Percentiles rank a stretch among this genome's conserved stretches.
Evolutionary conservation across 2,797 vertebrate genomes (phyloP).

Genomic region (Anniella stebbinsi): DNA sequence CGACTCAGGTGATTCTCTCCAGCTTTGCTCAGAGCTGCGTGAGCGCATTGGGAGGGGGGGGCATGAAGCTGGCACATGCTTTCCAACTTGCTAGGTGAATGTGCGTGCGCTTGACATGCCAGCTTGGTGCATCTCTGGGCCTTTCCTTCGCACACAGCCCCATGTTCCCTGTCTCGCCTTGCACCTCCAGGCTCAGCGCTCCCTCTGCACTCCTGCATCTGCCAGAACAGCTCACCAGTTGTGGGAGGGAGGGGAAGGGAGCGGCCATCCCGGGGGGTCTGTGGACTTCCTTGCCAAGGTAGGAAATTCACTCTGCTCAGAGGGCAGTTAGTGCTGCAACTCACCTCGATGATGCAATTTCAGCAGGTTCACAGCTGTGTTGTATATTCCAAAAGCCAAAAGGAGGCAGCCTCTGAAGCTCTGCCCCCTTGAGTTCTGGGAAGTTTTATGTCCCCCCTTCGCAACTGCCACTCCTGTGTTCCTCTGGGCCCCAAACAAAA

Average conservation of each 20-base stretch:
- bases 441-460: too few relatives aligned
- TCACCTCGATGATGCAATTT: background rate
- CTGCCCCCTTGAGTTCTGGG: too few relatives aligned
- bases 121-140: background rate
- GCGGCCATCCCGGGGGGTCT: background rate
- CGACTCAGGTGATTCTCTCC: constrained; percentile 47
- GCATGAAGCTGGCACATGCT: accelerated
- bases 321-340: background rate
- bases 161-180: background rate
- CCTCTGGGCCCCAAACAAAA: too few relatives aligned
- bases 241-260: background rate
- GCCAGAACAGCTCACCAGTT: background rate
- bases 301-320: background rate
- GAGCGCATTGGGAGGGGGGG: background rate
- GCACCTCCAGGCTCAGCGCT: too few relatives aligned
- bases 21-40: constrained; percentile 15
- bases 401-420: background rate
- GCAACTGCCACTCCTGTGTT: too few relatives aligned
- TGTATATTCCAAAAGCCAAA: too few relatives aligned
- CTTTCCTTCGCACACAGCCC: too few relatives aligned
- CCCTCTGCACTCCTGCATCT: background rate
- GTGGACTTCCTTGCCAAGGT: background rate
- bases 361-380: background rate
- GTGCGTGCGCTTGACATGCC: background rate
- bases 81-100: accelerated